A percentile compares a stretch with the other conserved stretches of the same genome.
Evolutionary conservation across 2,113 vertebrate species (phyloP).

Genomic region (Gavialis gangeticus): DNA sequence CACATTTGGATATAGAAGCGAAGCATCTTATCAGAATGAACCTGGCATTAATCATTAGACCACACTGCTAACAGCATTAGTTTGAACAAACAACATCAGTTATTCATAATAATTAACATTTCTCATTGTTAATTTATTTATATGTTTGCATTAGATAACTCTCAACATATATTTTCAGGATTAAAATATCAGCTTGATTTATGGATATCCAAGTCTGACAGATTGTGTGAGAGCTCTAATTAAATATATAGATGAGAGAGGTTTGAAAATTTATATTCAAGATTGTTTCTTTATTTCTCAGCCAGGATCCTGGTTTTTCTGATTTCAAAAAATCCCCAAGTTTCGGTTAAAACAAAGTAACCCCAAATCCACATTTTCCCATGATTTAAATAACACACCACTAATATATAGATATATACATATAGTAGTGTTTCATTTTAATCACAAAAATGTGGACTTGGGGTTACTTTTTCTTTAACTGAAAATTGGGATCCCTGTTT

Average conservation of each 20-base stretch:
- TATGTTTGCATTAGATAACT: background rate
- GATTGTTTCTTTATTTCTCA: background rate
- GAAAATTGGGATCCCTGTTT: no score
- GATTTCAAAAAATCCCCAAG: no score
- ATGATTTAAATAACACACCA: no score
- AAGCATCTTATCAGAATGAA: background rate
- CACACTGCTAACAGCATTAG: background rate
- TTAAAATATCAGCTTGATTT: background rate
- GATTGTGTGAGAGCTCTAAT: background rate
- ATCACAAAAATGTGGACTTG: no score
- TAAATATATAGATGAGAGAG: background rate
- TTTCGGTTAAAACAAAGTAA: no score
- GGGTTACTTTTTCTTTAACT: no score
- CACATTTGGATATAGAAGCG: background rate
- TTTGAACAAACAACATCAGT: background rate
- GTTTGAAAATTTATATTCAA: background rate
- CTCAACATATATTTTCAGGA: background rate
- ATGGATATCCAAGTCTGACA: background rate
- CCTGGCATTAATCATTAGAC: background rate
- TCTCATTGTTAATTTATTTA: background rate
- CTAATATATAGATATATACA: no score
- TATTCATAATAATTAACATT: background rate
- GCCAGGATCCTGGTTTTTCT: background rate
- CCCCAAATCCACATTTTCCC: no score
- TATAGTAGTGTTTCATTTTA: no score